Conservation (phyloP, 2,888 invertebrate genomes). For the Selenia dentaria region DNA sequence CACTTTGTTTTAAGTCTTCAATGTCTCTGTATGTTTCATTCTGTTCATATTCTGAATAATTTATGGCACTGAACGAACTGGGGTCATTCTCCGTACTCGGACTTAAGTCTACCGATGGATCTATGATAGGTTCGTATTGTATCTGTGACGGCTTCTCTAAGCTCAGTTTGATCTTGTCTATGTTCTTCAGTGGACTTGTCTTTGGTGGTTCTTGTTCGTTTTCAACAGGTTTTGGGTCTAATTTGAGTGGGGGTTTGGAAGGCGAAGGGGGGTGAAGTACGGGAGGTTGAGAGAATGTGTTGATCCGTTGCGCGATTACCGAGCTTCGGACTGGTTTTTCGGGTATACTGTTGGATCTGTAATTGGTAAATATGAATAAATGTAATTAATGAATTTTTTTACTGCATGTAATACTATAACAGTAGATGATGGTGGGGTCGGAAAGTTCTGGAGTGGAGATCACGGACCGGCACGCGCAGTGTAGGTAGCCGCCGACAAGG, state of each 20-base stretch:
- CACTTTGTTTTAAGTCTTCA: slow-evolving; percentile 61
- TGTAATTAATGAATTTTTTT: too few relatives aligned
- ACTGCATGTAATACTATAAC: too few relatives aligned
- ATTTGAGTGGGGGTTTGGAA: slow-evolving; percentile 47
- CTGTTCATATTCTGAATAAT: slow-evolving; percentile 52
- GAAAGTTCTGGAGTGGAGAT: too few relatives aligned
- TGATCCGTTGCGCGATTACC: slow-evolving; percentile 86
- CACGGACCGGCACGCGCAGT: too few relatives aligned
- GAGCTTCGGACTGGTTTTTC: slow-evolving; percentile 88
- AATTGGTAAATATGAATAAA: slow-evolving; percentile 3
- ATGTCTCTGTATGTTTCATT: slow-evolving; percentile 57
- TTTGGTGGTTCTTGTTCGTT: slow-evolving; percentile 53
- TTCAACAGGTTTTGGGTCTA: slow-evolving; percentile 41
- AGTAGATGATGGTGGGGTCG: too few relatives aligned
- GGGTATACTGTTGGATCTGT: slow-evolving; percentile 76
- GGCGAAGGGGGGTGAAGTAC: slow-evolving; percentile 46
- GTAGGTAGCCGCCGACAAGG: too few relatives aligned
- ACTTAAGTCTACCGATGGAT: slow-evolving; percentile 67
- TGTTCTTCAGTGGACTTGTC: slow-evolving; percentile 74
- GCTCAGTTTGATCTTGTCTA: slow-evolving; percentile 79
- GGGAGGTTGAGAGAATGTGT: slow-evolving; percentile 73
- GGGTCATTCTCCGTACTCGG: slow-evolving; percentile 71
- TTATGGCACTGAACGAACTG: slow-evolving; percentile 67
- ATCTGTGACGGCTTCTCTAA: slow-evolving; percentile 78
- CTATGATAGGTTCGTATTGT: slow-evolving; percentile 78